Percentiles rank a stretch among this genome's conserved stretches.
These are phyloP conservation scores for Brachionus koreanus DNA, from an alignment of 1,140 invertebrate genomes.

Conservation along the genomic window DNA sequence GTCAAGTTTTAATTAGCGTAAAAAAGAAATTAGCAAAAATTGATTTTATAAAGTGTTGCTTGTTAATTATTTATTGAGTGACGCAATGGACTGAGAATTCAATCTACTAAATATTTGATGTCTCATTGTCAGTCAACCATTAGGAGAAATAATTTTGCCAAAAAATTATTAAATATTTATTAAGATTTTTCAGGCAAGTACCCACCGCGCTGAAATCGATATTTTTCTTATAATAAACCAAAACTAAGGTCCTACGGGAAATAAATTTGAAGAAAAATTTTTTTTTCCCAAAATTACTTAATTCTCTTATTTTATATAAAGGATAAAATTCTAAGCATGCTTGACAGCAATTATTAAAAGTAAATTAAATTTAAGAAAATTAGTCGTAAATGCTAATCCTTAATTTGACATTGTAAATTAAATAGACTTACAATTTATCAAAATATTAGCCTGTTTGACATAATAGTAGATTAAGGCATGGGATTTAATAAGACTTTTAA, in stretches of 20 bases:
- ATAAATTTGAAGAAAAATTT: not conserved
- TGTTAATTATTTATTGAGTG: not conserved
- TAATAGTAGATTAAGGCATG: not conserved
- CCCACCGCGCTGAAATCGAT: not conserved
- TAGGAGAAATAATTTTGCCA: not conserved
- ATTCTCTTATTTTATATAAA: not conserved
- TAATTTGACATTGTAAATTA: not conserved
- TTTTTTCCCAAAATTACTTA: not conserved
- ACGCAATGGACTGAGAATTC: not conserved
- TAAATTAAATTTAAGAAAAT: not conserved
- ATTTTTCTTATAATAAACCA: not conserved
- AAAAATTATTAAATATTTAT: constrained; percentile 32
- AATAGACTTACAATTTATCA: not conserved
- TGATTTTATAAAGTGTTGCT: constrained; percentile 13
- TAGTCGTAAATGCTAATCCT: not conserved
- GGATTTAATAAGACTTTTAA: no score
- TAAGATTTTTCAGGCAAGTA: not conserved
- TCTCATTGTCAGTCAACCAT: not conserved
- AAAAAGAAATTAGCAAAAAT: not conserved
- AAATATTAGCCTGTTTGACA: not conserved
- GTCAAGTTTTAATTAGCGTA: not conserved
- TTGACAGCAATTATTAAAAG: not conserved
- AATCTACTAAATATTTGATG: constrained; percentile 21
- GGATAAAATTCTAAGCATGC: not conserved
- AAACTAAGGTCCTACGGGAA: not conserved